Percentiles rank a stretch among this genome's conserved stretches.
Evolutionary conservation across 2,113 vertebrate species (phyloP).

Genomic region (Epinephelus fuscoguttatus): DNA sequence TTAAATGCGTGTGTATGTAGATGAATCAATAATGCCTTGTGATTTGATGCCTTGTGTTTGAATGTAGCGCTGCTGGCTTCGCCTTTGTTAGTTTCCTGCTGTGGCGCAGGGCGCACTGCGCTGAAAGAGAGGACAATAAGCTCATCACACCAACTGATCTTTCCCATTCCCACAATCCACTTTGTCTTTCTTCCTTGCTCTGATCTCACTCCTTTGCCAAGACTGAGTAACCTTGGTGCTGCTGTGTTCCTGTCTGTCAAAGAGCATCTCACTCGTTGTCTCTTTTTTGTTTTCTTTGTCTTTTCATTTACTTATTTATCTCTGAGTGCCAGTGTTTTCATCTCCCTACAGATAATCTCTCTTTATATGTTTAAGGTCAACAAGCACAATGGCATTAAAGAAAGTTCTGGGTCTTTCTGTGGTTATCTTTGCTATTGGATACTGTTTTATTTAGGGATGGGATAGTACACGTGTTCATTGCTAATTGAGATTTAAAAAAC

Average conservation of each 20-base stretch:
- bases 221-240: slow-evolving; percentile 34
- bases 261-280: background rate
- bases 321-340: background rate
- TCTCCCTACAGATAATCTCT: background rate
- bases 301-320: background rate
- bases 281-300: background rate
- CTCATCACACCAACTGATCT: slow-evolving; percentile 62
- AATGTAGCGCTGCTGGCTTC: slow-evolving; percentile 53
- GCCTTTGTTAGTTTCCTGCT: slow-evolving; percentile 50
- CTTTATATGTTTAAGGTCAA: background rate
- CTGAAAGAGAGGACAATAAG: slow-evolving; percentile 51
- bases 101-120: slow-evolving; percentile 10
- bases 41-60: slow-evolving; percentile 34
- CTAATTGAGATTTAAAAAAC: no score
- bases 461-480: no score
- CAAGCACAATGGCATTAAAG: background rate
- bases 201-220: slow-evolving; percentile 41
- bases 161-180: slow-evolving; percentile 62
- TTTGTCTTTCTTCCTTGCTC: slow-evolving; percentile 55
- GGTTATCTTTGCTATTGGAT: background rate
- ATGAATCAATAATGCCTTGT: slow-evolving; percentile 61
- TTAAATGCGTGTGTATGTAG: slow-evolving; percentile 27
- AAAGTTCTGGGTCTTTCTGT: background rate
- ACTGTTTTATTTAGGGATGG: background rate
- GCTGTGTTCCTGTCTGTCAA: slow-evolving; percentile 28